These are phyloP conservation scores for Xiphophorus hellerii DNA, from an alignment of 2,113 vertebrate species.

Conservation along the genomic window DNA sequence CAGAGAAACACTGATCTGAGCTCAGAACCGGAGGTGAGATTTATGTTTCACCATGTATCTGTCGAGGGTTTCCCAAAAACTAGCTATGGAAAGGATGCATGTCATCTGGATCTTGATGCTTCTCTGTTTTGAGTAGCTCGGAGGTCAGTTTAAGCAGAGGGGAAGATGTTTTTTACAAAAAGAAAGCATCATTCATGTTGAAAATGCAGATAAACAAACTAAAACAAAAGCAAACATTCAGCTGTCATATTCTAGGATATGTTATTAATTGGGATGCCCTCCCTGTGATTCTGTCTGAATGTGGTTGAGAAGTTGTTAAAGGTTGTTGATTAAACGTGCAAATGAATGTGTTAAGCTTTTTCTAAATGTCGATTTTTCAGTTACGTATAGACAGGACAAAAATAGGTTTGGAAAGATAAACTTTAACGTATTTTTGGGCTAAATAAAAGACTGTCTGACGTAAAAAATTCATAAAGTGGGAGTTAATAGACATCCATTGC, in stretches of 20 bases:
- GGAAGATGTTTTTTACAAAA: constrained; percentile 1
- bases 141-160: not conserved
- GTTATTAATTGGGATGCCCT: constrained; percentile 12
- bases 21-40: constrained; percentile 97
- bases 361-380: too few relatives aligned
- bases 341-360: too few relatives aligned
- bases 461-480: too few relatives aligned
- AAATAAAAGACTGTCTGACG: too few relatives aligned
- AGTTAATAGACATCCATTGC: too few relatives aligned
- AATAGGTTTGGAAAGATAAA: too few relatives aligned
- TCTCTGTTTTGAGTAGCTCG: not conserved
- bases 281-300: not conserved
- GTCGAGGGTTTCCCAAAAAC: constrained; percentile 98
- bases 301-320: too few relatives aligned
- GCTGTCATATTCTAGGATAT: constrained; percentile 39
- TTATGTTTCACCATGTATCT: constrained; percentile 99
- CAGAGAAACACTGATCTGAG: constrained; percentile 36
- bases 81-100: not conserved
- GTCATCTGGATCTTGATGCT: not conserved
- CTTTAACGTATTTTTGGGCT: too few relatives aligned
- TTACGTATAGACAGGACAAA: too few relatives aligned
- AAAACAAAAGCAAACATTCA: constrained; percentile 58
- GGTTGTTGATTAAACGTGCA: too few relatives aligned
- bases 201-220: not conserved
- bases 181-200: not conserved